Evolutionary conservation across 2,113 vertebrate species (phyloP), one percentile per base, ranked within the genome.

Genomic region (Cnemophilus loriae): DNA sequence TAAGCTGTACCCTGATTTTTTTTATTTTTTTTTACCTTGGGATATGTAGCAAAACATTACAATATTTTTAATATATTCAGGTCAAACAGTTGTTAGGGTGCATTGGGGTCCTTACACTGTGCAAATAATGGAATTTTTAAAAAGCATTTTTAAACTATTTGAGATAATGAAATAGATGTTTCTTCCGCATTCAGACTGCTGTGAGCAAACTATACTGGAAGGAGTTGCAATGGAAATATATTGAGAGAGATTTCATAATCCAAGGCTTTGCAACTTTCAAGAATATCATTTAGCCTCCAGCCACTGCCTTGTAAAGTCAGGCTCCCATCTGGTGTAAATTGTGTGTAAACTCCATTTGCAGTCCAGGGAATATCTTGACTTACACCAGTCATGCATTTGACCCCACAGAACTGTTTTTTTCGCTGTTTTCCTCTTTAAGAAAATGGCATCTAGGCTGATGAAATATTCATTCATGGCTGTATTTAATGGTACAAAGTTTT

Each of bases 31-130:
- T 97, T 95, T 89, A 97, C 79, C 97, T 95, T 97, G 97, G 97
- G 97, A 96, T 96, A 98, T 95, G 96, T 98, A 97, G 95, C 97
- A 97, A 98, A 98, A 97, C 97, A 98, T 98, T 98, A 97, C 97
- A 98, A 97, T 98, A 97, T 98, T 98, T 97, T 98, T 98, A 97
- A 98, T 98, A 96, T 97, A 97, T 98, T 97, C 97, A 97, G 92
- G 95, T 98, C 96, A 98, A 97, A 98, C 85, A 97, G 93, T 96
- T 97, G 90, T 94, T 84, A 92, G 86, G 88, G 88, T 90, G 59
- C 60, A 91, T 81, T 61, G 67, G 81, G 89, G 88, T 93, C 76
- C 95, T 96, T 90, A 84, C 35, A 42, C 52, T 96, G 84, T 95
- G 88, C 97, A 97, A 98, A 97, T 97, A 98, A 95, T 87, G 67